phyloP scores from a whole-genome alignment of 2,797 vertebrate genomes.

The Alca torda region DNA sequence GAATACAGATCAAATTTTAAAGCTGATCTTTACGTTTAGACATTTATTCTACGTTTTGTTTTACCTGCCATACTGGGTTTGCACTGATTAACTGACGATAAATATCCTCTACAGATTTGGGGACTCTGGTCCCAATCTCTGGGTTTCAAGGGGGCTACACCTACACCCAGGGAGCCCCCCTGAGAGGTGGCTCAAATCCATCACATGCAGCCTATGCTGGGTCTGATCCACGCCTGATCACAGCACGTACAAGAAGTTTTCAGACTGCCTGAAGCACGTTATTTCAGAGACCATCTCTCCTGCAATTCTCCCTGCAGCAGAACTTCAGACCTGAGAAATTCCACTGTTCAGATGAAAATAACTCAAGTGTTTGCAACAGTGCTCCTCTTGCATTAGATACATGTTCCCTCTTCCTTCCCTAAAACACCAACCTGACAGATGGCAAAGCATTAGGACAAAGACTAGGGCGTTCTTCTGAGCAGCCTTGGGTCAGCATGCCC shows the following conservation, averaged over 20 bases:
- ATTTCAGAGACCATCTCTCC: background rate
- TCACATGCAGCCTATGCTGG: background rate
- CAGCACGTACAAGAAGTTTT: background rate
- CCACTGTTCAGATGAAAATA: background rate
- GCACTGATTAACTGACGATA: background rate
- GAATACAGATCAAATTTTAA: constrained; percentile 28
- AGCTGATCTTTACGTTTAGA: background rate
- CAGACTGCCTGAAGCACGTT: background rate
- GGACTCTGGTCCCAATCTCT: background rate
- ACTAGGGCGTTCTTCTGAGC: background rate
- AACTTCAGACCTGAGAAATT: background rate
- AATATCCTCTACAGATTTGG: background rate
- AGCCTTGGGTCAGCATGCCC: background rate
- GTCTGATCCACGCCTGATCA: background rate
- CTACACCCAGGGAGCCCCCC: background rate
- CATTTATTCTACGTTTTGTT: background rate
- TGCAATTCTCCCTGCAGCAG: background rate
- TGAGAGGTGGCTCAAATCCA: background rate
- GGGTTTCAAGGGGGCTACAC: background rate
- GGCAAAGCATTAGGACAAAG: background rate
- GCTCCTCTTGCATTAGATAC: background rate
- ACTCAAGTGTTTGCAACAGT: background rate
- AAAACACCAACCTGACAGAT: background rate
- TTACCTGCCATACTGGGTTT: background rate
- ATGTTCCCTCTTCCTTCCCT: background rate